phyloP scores from a whole-genome alignment of 2,797 vertebrate species.

The Sternotherus odoratus region DNA sequence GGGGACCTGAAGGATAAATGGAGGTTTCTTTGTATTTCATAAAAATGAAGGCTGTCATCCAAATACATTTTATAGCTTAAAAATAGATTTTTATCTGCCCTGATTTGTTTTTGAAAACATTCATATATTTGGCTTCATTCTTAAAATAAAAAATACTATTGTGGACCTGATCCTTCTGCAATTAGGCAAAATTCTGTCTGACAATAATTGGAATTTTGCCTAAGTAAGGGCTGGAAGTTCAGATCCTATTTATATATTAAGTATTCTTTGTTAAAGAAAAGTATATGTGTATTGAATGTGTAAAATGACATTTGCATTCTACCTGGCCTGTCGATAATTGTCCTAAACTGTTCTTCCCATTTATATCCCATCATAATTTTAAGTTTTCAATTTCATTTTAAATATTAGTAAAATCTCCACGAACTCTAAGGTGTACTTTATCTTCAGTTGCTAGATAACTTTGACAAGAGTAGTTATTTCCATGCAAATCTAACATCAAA shows the following conservation, averaged over 20 bases:
- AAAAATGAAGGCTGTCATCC: constrained; percentile 74
- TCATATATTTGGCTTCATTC: constrained; percentile 48
- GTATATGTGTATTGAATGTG: constrained; percentile 54
- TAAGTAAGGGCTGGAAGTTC: constrained; percentile 9
- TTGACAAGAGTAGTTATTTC: background rate
- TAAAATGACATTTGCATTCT: constrained; percentile 37
- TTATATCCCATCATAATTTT: constrained; percentile 12
- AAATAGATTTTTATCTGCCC: constrained; percentile 16
- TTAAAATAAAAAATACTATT: constrained; percentile 63
- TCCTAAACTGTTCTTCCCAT: constrained; percentile 56
- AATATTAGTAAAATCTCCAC: constrained; percentile 12
- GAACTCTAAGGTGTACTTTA: background rate
- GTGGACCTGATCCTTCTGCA: constrained; percentile 27
- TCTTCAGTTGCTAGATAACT: constrained; percentile 21
- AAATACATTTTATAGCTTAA: constrained; percentile 30
- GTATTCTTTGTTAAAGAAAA: constrained; percentile 64
- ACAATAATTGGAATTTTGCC: constrained; percentile 59
- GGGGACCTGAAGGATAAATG: constrained; percentile 82
- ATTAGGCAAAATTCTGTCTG: constrained; percentile 37
- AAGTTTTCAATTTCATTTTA: background rate
- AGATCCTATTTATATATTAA: constrained; percentile 52
- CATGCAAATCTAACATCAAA: constrained; percentile 13
- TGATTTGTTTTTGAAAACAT: constrained; percentile 63
- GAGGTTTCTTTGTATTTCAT: constrained; percentile 74
- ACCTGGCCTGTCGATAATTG: constrained; percentile 41